phyloP scores from a whole-genome alignment of 2,797 vertebrate species.

The Myiotriccus ornatus region DNA sequence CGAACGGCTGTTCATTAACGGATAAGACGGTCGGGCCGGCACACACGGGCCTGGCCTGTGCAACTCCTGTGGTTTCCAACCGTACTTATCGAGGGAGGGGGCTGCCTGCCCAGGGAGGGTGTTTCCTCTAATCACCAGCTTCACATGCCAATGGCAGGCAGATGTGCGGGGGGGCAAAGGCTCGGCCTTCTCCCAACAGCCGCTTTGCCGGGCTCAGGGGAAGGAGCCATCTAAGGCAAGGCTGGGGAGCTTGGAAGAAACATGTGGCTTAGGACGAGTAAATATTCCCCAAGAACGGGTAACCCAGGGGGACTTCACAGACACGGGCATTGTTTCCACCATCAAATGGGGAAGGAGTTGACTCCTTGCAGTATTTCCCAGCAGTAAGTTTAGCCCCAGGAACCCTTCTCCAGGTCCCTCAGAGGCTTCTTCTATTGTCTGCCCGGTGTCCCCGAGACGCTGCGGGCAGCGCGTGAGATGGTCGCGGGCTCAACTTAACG shows the following conservation, averaged over 20 bases:
- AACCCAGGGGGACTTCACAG: neutral
- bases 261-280: neutral
- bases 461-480: neutral
- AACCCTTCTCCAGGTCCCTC: neutral
- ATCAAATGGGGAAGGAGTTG: neutral
- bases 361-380: neutral
- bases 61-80: constrained; percentile 68
- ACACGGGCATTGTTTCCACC: neutral
- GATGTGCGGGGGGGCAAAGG: neutral
- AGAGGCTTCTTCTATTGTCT: neutral
- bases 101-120: constrained; percentile 56
- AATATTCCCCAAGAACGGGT: neutral
- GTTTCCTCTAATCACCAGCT: constrained; percentile 71
- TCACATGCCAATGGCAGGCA: constrained; percentile 34
- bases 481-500: constrained; percentile 8
- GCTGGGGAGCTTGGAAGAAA: neutral
- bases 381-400: neutral
- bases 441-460: neutral
- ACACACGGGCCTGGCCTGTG: neutral
- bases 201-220: neutral
- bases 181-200: constrained; percentile 23
- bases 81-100: constrained; percentile 65
- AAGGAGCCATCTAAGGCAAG: constrained; percentile 46
- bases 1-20: constrained; percentile 27
- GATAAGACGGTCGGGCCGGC: constrained; percentile 42